Conservation (phyloP, 2,888 invertebrate genomes). For the Heterodera filipjevi region DNA sequence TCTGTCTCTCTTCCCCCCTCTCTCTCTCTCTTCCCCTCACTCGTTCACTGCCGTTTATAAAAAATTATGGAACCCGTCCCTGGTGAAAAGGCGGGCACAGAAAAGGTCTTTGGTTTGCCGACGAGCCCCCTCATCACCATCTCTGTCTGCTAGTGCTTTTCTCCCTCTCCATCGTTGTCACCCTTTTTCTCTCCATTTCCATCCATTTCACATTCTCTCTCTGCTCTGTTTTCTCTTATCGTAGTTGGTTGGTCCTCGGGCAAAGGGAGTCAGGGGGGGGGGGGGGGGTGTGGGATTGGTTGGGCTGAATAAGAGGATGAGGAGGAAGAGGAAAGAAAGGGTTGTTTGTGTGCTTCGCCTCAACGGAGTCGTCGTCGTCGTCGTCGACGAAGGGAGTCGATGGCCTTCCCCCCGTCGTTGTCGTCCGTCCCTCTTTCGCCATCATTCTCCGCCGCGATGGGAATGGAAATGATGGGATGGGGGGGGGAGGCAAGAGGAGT, state of each 20-base stretch:
- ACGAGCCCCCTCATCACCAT: no score
- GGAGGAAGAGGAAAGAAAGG: not conserved
- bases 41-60: no score
- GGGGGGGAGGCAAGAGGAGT: not conserved
- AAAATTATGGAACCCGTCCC: no score
- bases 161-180: not conserved
- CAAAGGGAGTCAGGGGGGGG: no score
- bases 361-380: not conserved
- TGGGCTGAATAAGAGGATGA: not conserved
- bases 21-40: no score
- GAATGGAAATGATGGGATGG: conserved; percentile 4
- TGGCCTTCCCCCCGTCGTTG: not conserved
- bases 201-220: not conserved
- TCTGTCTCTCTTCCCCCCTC: no score
- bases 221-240: not conserved
- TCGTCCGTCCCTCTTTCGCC: not conserved
- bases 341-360: conserved; percentile 9
- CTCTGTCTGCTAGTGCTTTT: not conserved
- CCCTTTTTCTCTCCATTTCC: not conserved
- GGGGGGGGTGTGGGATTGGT: no score
- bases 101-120: no score
- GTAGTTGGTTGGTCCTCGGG: conserved; percentile 4
- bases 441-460: conserved; percentile 1
- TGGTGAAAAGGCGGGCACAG: no score
- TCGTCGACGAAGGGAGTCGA: not conserved